A percentile compares a stretch with the other conserved stretches of the same genome.
phyloP scores from a whole-genome alignment of 2,113 vertebrate genomes.

The Plecotus auritus region DNA sequence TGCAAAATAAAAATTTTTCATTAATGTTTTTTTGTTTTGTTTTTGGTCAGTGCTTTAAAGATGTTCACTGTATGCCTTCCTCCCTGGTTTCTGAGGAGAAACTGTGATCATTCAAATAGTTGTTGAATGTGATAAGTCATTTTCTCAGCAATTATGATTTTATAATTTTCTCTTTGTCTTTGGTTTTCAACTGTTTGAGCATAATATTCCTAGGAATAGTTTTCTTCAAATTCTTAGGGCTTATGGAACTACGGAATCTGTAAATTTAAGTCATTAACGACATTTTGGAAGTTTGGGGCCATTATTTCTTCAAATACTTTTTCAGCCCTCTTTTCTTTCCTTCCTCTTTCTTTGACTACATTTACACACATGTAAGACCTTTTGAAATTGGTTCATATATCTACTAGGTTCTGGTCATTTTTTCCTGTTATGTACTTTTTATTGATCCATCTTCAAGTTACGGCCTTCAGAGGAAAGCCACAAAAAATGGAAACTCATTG shows the following conservation, averaged over 20 bases:
- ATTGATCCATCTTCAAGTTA: background rate
- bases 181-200: background rate
- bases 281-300: background rate
- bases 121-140: background rate
- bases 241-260: background rate
- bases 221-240: background rate
- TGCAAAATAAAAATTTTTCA: background rate
- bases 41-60: background rate
- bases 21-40: background rate
- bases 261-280: background rate
- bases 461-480: background rate
- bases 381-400: background rate
- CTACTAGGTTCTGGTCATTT: background rate
- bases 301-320: background rate
- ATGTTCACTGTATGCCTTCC: background rate
- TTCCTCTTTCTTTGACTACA: background rate
- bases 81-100: background rate
- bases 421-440: background rate
- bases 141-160: background rate
- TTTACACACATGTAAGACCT: background rate
- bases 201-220: background rate
- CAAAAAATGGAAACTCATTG: background rate
- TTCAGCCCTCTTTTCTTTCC: background rate
- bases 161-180: background rate
- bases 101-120: background rate